Evolutionary conservation across 1,140 invertebrate species (phyloP).

Genomic region (Popillia japonica): DNA sequence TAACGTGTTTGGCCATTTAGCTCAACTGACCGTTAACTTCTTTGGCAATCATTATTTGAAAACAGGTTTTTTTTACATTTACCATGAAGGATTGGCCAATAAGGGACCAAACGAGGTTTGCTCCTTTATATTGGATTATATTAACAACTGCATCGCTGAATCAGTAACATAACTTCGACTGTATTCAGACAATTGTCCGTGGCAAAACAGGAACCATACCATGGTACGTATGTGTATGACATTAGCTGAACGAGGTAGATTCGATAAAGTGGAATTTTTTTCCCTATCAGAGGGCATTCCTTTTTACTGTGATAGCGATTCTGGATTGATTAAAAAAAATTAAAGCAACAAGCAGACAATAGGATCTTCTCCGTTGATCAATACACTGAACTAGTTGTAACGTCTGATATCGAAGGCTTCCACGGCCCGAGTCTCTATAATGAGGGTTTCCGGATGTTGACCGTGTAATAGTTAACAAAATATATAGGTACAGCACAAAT

Average conservation of each 20-base stretch:
- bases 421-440: too few species aligned
- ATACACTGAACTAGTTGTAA: conserved; percentile 11
- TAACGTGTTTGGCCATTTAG: too few species aligned
- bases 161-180: conserved; percentile 50
- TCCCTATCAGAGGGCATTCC: conserved; percentile 53
- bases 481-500: too few species aligned
- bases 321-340: conserved; percentile 41
- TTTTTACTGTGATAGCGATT: conserved; percentile 55
- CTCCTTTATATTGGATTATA: conserved; percentile 44
- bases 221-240: conserved; percentile 48
- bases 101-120: conserved; percentile 52
- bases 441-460: too few species aligned
- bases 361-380: conserved; percentile 2
- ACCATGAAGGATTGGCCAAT: conserved; percentile 48
- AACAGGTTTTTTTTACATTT: conserved; percentile 48
- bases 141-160: neutral
- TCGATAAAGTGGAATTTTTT: conserved; percentile 51
- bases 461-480: too few species aligned
- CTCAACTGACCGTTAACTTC: conserved; percentile 16
- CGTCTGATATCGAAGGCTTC: too few species aligned
- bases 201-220: conserved; percentile 54
- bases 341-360: conserved; percentile 10
- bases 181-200: conserved; percentile 49
- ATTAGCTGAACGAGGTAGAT: conserved; percentile 44
- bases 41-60: conserved; percentile 41